These are phyloP conservation scores for Drosophila pegasa DNA, from an alignment of 2,888 invertebrate species.

Conservation along the genomic window DNA sequence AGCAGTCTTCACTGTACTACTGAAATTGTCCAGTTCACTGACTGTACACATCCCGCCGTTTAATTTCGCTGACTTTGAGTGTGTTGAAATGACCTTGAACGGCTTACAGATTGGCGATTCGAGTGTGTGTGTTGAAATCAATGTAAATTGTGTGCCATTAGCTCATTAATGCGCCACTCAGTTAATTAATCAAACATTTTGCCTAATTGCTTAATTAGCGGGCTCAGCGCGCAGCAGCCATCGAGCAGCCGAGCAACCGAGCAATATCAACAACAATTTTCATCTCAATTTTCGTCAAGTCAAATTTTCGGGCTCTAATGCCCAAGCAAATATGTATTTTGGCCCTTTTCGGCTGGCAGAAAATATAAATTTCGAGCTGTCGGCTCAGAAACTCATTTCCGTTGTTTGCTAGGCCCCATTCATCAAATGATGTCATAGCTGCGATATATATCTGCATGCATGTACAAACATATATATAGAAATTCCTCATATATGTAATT, in stretches of 20 bases:
- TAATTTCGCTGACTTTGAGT: neutral
- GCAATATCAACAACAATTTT: conserved; percentile 27
- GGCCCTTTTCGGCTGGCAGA: conserved; percentile 25
- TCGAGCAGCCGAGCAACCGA: neutral
- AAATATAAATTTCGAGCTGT: conserved; percentile 21
- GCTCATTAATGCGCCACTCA: conserved; percentile 37
- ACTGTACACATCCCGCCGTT: neutral
- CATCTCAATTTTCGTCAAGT: conserved; percentile 29
- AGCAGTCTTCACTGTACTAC: conserved; percentile 2
- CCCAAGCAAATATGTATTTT: conserved; percentile 51
- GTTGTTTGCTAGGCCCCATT: conserved; percentile 40
- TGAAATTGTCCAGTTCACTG: conserved; percentile 18
- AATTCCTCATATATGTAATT: conserved; percentile 64
- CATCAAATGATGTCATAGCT: conserved; percentile 63
- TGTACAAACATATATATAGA: conserved; percentile 4
- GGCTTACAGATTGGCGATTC: conserved; percentile 28
- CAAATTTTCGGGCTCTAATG: conserved; percentile 42
- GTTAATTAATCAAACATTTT: conserved; percentile 70
- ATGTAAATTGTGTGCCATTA: conserved; percentile 62
- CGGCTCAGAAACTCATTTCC: conserved; percentile 63
- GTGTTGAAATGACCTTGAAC: conserved; percentile 50
- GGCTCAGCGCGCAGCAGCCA: neutral
- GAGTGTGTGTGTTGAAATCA: conserved; percentile 43
- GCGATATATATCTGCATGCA: conserved; percentile 11
- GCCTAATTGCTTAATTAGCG: conserved; percentile 69